Base-by-base conservation (phyloP, 2,797 vertebrate genomes). In the Atherinosoma microstoma region DNA sequence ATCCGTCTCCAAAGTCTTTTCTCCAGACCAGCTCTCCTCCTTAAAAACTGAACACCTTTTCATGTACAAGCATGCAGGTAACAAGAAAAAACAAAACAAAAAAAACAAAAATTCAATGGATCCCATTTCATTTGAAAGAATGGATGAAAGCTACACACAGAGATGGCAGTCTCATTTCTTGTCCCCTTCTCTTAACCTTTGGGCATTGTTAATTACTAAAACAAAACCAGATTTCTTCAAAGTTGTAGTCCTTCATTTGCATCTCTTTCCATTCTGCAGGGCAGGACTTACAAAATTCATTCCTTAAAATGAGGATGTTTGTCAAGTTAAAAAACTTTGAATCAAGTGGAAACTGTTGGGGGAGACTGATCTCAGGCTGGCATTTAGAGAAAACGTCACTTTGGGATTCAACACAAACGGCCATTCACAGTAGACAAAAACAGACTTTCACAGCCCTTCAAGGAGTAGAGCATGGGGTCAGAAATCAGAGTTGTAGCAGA, bases 391-490 rank as follows among this genome's bases (percentile, higher is more conserved):
- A 79, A 71, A 63, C 6, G 24, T 27, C 2, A 15, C 4, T 51
- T 67, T 59, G 18, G 79, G 66, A 62, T 15, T 10, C 34, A 58
- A 20, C 18, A 76, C 68, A 78, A 74, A 75, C 0, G 47, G 32
- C n/a, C 76, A 74, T 80, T 86, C 51, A 73, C 12, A 60, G 22
- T 47, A 1, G 20, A 87, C 72, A 84, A 75, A 49, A 38, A 13
- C 38, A 13, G 38, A 30, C 68, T 80, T 87, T 82, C 74, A 85
- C 42, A 60, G 60, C 61, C 74, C 38, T 60, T 65, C 29, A 13
- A 79, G 69, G 59, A 57, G 56, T 47, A 63, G 63, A 36, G 34
- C 61, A 56, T 22, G 57, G 35, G 73, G 62, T 83, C 71, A 80
- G 38, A 68, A 0, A 30, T 40, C 29, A 9, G 47, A 40, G 22